Evolutionary conservation across 2,797 vertebrate genomes (phyloP).

Genomic region (Spheniscus humboldti): DNA sequence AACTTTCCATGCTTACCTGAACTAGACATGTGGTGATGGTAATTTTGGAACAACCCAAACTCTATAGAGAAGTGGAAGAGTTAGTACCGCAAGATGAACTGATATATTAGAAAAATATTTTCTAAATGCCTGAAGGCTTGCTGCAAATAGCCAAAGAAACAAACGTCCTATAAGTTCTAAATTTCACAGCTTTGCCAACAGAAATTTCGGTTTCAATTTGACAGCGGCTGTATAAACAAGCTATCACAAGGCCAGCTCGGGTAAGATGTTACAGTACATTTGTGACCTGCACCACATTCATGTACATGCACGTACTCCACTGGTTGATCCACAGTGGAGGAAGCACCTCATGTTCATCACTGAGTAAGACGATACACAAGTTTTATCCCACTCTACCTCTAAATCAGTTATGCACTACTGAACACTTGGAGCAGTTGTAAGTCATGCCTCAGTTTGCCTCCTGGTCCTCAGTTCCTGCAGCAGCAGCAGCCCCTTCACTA

Average conservation of each 20-base stretch:
- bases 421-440: neutral
- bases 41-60: slow-evolving; percentile 52
- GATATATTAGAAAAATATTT: slow-evolving; percentile 43
- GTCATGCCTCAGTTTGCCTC: neutral
- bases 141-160: neutral
- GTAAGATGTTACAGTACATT: neutral
- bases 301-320: no score
- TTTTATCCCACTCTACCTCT: neutral
- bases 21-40: slow-evolving; percentile 46
- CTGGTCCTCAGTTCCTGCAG: neutral
- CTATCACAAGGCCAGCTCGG: neutral
- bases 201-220: neutral
- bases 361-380: neutral
- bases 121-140: neutral
- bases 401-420: neutral
- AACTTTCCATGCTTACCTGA: slow-evolving; percentile 57
- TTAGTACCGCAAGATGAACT: neutral
- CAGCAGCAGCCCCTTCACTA: neutral
- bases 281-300: neutral
- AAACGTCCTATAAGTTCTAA: neutral
- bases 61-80: slow-evolving; percentile 17
- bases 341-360: accelerated
- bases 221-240: neutral
- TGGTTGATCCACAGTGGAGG: accelerated
- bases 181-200: neutral